Base-by-base conservation (phyloP, 1,140 invertebrate species). In the Babylonia areolata region DNA sequence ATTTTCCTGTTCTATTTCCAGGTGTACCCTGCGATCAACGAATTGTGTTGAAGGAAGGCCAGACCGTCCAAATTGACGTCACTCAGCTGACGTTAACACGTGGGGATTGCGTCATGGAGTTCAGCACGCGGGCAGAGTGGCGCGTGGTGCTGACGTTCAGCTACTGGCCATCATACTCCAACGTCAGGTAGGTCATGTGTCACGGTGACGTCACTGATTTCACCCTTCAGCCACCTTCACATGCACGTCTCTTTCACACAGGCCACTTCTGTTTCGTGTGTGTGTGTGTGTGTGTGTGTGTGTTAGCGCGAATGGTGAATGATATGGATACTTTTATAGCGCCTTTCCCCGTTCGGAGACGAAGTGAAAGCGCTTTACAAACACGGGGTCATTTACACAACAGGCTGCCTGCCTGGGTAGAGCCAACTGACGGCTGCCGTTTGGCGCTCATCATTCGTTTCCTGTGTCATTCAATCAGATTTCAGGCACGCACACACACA, bases 141-240 rank as follows among this genome's bases (percentile, higher is more conserved):
- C 3, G 73, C 11, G 73, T 37, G 73, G 73, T 77, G 73, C 73
- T 77, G 73, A 64, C 58, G 20, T 64, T 64, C 58, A 64, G 28
- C 58, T 64, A 64, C 58, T 6, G 0, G 5, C 58, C 58, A 6
- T 6, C 23, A 5, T 23, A 23, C 28, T 12, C 28, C 28, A 2
- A 23, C 2, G 58, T 23, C 58, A 23, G 58, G 58, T 64, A 23
- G 6, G 58, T 64, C 15, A 23, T 9, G 58, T 64, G n/a, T n/a
- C n/a, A n/a, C n/a, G n/a, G n/a, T n/a, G n/a, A n/a, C n/a, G n/a
- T n/a, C n/a, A n/a, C n/a, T n/a, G n/a, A n/a, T n/a, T n/a, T n/a
- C n/a, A n/a, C n/a, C 58, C 17, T 5, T 64, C 58, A 23, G 58
- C 58, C 3, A 15, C 28, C 28, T 6, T 6, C 20, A 20, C 3